phyloP scores from a whole-genome alignment of 1,140 invertebrate genomes.

The Brachionus koreanus region DNA sequence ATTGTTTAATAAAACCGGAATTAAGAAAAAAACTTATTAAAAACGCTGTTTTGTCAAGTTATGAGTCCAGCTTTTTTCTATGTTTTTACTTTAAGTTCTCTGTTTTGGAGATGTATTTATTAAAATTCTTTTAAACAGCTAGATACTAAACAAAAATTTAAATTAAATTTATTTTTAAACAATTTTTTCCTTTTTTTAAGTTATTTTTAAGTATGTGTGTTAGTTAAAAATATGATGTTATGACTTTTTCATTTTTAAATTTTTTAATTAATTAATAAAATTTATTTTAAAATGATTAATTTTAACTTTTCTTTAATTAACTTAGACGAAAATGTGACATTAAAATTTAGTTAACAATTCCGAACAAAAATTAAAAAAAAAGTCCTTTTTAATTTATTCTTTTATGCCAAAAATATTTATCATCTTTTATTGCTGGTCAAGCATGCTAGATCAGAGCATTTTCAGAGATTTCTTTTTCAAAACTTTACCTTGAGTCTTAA shows the following conservation, averaged over 20 bases:
- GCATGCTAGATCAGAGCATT: too few relatives aligned
- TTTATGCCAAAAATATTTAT: too few relatives aligned
- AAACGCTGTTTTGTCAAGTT: not conserved
- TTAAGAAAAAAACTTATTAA: not conserved
- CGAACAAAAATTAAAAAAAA: too few relatives aligned
- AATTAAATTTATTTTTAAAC: not conserved
- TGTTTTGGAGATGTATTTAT: slow-evolving; percentile 34
- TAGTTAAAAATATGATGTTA: slow-evolving; percentile 5
- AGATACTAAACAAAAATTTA: not conserved
- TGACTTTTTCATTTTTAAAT: not conserved
- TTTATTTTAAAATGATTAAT: not conserved
- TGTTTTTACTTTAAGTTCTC: not conserved
- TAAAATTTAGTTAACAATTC: too few relatives aligned
- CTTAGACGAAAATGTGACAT: too few relatives aligned
- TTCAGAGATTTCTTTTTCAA: too few relatives aligned
- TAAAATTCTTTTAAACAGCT: not conserved
- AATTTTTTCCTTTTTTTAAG: not conserved
- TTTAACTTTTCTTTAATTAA: not conserved
- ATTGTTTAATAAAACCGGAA: not conserved
- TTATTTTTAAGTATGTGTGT: not conserved
- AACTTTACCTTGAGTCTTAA: too few relatives aligned
- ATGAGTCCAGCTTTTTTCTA: not conserved
- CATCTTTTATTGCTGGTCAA: too few relatives aligned
- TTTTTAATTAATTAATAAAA: not conserved
- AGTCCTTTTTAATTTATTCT: too few relatives aligned